phyloP scores from a whole-genome alignment of 64 coral and sea anemone species.

The Platygyra sinensis region DNA sequence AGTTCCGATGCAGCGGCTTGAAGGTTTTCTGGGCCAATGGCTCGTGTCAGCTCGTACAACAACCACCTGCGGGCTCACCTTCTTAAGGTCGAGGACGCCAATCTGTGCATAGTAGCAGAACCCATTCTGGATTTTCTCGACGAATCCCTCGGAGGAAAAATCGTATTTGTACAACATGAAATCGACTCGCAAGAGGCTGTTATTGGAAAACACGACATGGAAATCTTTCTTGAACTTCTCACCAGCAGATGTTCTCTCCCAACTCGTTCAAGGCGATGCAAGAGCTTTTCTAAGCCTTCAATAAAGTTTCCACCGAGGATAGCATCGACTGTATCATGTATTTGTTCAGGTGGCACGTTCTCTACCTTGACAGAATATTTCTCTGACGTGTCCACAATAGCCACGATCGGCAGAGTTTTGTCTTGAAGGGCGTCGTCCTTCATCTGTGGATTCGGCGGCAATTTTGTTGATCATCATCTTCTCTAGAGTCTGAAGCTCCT shows the following conservation, averaged over 20 bases:
- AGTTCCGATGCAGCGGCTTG: neutral
- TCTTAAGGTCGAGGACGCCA: constrained; percentile 33
- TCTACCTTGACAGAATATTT: constrained; percentile 4
- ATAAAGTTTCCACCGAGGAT: constrained; percentile 23
- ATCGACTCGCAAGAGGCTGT: constrained; percentile 51
- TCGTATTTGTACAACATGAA: constrained; percentile 58
- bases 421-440: constrained; percentile 14
- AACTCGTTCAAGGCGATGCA: constrained; percentile 27
- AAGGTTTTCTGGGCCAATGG: constrained; percentile 22
- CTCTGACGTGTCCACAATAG: constrained; percentile 7
- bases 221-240: constrained; percentile 5
- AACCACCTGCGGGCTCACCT: constrained; percentile 26
- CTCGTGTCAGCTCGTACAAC: constrained; percentile 37
- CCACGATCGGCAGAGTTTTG: constrained; percentile 33
- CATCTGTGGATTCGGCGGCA: neutral
- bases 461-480: neutral
- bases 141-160: constrained; percentile 5
- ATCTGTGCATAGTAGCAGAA: constrained; percentile 41
- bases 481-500: neutral
- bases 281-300: neutral
- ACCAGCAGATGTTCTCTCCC: constrained; percentile 28
- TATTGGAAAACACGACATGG: constrained; percentile 29
- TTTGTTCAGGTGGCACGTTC: neutral
- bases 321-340: neutral
- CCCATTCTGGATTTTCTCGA: neutral